Percentiles rank a stretch among this genome's conserved stretches.
Conservation (phyloP, 2,797 vertebrate genomes). For the Premnoplex brunnescens region DNA sequence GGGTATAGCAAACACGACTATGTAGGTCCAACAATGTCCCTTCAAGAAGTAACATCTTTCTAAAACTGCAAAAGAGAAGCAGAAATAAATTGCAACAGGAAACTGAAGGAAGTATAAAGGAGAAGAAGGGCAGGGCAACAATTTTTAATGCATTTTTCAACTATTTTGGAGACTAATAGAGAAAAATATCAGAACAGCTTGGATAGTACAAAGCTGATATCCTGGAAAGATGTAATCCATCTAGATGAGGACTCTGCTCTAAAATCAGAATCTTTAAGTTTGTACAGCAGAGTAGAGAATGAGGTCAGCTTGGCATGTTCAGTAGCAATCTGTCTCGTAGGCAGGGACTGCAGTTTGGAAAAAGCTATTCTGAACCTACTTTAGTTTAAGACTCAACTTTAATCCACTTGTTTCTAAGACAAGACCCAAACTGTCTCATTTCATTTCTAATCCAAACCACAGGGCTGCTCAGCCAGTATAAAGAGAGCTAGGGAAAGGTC, state of each 20-base stretch:
- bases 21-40: fast-evolving
- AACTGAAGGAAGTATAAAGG: neutral
- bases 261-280: neutral
- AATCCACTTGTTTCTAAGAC: conserved; percentile 3
- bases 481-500: neutral
- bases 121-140: neutral
- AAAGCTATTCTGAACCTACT: neutral
- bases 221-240: neutral
- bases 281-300: neutral
- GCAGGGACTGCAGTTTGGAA: neutral
- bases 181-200: neutral
- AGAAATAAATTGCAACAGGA: neutral
- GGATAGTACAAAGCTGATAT: neutral
- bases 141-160: neutral
- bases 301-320: conserved; percentile 19
- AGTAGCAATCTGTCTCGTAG: conserved; percentile 12
- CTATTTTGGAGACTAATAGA: neutral
- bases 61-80: neutral
- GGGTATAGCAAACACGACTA: neutral
- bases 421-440: neutral
- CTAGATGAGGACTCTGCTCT: neutral
- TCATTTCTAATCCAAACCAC: neutral
- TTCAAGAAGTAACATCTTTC: neutral
- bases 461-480: neutral
- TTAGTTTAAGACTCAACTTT: neutral